Base-by-base conservation (phyloP, 2,113 vertebrate species). In the Paraplagusia blochii region DNA sequence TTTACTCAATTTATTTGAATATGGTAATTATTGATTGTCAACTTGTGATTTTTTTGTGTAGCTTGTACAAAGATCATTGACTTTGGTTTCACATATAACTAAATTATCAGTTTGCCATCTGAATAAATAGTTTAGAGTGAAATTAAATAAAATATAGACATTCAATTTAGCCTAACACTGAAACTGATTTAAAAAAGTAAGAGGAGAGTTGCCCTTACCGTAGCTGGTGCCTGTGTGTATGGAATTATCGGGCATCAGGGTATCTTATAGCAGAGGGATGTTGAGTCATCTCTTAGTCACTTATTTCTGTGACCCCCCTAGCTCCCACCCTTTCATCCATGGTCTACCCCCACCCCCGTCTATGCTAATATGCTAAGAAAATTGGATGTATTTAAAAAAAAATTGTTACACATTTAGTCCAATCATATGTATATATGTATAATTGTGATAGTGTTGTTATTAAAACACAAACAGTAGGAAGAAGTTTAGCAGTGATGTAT, bases 251-350 rank as follows among this genome's bases (percentile, higher is more conserved):
- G 65, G 56, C 64, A 87, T 88, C 71, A 68, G 74, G 58, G 9
- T 51, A 74, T 87, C 81, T 87, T 89, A 88, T 89, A 89, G 65
- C 72, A 49, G 53, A 70, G 65, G 52, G 59, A 42, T 72, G 82
- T 87, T 89, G 86, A 88, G 69, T 88, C 88, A 89, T 85, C 74
- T 80, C 78, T 89, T 87, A 85, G 85, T 89, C 88, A 85, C 81
- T 65, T 74, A 73, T 58, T 35, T 45, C 60, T 39, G 33, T 63
- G 11, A 56, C 76, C 61, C 66, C 34, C 0, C n/a, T n/a, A n/a
- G 4, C 16, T 8, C 58, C 52, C 42, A 51, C 40, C 14, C 9
- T 54, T 3, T 48, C 63, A 57, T 71, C 42, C 44, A 15, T 43
- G 45, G 53, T 54, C 48, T 54, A 54, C 61, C 38, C 22, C 55